These are phyloP conservation scores for Pogona vitticeps DNA, from an alignment of 2,113 vertebrate genomes.

Conservation along the genomic window DNA sequence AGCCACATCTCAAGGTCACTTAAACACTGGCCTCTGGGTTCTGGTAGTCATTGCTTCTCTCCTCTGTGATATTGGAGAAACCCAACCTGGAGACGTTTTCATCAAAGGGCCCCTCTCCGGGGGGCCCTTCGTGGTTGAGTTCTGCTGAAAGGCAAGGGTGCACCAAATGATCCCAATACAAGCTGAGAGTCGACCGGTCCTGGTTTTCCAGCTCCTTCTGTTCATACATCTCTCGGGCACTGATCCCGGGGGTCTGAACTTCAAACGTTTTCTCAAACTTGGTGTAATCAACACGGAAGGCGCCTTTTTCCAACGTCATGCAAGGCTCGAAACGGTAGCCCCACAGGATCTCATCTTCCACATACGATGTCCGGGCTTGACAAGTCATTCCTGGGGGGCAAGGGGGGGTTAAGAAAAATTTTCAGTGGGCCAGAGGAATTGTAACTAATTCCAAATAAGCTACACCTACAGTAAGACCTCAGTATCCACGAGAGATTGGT, in stretches of 20 bases:
- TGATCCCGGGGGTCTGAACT: constrained; percentile 75
- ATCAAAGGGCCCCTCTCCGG: neutral
- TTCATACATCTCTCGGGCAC: constrained; percentile 74
- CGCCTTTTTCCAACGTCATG: constrained; percentile 84
- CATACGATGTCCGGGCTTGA: constrained; percentile 86
- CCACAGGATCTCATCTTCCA: constrained; percentile 83
- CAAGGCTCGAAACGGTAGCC: constrained; percentile 84
- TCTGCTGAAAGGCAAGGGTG: constrained; percentile 14
- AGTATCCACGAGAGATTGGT: no score
- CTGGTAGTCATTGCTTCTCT: rapidly evolving
- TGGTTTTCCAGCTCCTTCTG: constrained; percentile 57
- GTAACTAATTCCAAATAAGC: neutral
- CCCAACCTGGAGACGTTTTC: neutral
- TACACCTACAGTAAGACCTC: no score
- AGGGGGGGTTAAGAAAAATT: rapidly evolving
- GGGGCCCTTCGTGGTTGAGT: neutral
- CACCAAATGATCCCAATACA: constrained; percentile 64
- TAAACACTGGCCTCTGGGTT: constrained; percentile 5
- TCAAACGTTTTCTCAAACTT: constrained; percentile 84
- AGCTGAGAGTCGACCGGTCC: constrained; percentile 56
- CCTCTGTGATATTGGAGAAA: constrained; percentile 25
- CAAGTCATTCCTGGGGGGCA: constrained; percentile 85
- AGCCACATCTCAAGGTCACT: neutral
- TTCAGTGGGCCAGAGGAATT: neutral
- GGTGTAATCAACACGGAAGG: constrained; percentile 81